Evolutionary conservation across 2,797 vertebrate species (phyloP).

Genomic region (Nothura maculosa): DNA sequence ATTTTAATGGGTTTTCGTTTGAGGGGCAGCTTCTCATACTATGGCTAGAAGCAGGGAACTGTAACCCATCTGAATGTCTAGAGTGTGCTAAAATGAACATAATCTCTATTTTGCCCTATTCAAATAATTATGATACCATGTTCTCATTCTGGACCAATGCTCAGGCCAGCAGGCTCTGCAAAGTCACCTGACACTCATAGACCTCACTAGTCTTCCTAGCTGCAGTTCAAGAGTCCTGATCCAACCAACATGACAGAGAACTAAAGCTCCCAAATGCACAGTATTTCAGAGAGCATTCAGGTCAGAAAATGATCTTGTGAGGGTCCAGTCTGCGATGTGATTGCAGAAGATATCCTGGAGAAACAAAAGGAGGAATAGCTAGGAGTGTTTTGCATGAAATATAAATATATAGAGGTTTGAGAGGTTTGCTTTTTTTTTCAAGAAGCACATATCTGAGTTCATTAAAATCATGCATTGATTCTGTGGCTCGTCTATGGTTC

Average conservation of each 20-base stretch:
- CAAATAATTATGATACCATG: not conserved
- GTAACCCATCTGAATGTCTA: not conserved
- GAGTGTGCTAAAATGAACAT: not conserved
- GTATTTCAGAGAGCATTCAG: not conserved
- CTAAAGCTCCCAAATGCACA: accelerated
- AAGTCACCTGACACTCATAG: not conserved
- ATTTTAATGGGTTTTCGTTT: not conserved
- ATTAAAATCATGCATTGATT: not conserved
- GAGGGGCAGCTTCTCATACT: not conserved
- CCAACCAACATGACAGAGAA: not conserved
- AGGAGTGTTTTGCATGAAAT: not conserved
- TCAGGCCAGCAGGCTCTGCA: not conserved
- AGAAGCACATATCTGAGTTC: not conserved
- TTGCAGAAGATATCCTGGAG: not conserved
- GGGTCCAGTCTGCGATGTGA: not conserved
- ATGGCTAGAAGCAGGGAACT: not conserved
- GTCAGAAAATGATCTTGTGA: not conserved
- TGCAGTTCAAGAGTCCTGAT: not conserved
- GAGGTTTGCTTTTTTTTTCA: not conserved
- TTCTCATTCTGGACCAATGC: not conserved
- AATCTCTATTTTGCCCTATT: not conserved
- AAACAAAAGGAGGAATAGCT: not conserved
- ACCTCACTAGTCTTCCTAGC: not conserved
- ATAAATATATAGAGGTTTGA: not conserved
- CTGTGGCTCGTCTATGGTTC: not conserved